Percentiles rank a stretch among this genome's conserved stretches.
phyloP scores from a whole-genome alignment of 2,797 vertebrate species.

The Buphagus erythrorhynchus region DNA sequence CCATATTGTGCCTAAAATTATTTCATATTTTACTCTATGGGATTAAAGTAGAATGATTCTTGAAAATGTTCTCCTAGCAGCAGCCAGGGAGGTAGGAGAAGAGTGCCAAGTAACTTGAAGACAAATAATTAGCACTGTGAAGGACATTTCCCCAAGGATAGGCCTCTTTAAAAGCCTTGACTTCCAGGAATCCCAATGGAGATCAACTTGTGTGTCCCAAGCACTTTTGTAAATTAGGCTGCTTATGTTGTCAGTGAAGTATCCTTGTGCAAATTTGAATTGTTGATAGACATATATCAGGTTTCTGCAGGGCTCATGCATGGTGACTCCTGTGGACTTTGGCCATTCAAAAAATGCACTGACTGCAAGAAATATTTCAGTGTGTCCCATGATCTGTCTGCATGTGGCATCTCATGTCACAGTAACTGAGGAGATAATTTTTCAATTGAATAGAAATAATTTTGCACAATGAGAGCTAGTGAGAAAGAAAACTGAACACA shows the following conservation, averaged over 20 bases:
- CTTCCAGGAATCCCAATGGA: background rate
- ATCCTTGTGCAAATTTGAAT: background rate
- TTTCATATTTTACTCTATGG: background rate
- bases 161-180: background rate
- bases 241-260: background rate
- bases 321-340: background rate
- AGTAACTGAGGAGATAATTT: background rate
- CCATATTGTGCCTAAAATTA: background rate
- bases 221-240: background rate
- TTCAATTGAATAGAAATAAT: background rate
- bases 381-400: fast-evolving
- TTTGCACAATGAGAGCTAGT: background rate
- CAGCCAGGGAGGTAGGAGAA: background rate
- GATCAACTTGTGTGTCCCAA: background rate
- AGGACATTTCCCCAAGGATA: background rate
- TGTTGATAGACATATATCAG: background rate
- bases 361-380: background rate
- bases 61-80: background rate
- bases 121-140: background rate
- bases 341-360: background rate
- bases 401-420: background rate
- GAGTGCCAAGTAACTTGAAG: background rate
- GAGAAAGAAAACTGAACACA: background rate
- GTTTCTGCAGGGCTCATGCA: background rate
- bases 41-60: background rate